Evolutionary conservation across 2,113 vertebrate species (phyloP), one percentile per base, ranked within the genome.

Genomic region (Turdus rufiventris): DNA sequence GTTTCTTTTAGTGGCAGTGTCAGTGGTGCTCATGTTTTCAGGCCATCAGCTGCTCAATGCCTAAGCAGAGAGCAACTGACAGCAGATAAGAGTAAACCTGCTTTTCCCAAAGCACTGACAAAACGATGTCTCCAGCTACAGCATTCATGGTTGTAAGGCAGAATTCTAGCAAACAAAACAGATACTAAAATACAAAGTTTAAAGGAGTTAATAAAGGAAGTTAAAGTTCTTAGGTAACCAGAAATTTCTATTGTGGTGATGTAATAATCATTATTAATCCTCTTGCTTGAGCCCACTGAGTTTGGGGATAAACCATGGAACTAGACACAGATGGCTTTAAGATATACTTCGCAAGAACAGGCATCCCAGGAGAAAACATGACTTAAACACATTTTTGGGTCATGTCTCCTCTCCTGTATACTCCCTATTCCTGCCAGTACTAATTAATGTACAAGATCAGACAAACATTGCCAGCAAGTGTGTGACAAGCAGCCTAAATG

Each of bases 391-490:
- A 87, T 76, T 84, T 66, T 85, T 84, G 57, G 91, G 94, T 96
- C 92, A 91, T n/a, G 56, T 86, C 86, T 84, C 60, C 34, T 84
- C 68, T 96, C 76, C 60, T 81, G 63, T 62, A 92, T 51, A n/a
- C 65, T 95, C 76, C 68, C 89, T 48, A 88, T 62, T 86, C 68
- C 80, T 91, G 86, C 86, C 88, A 93, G n/a, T 92, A 77, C 68
- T 95, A 87, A 95, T 96, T 96, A 89, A 94, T 12, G 84, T 87
- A 74, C 81, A 63, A 89, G 65, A 72, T 71, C 80, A 84, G 53
- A 74, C 48, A 94, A 94, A 92, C 60, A 74, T 53, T 87, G 65
- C 65, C 80, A 81, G 87, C 38, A 40, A 74, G 43, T 50, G 61
- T 90, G 77, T 93, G 93, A 96, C 91, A 91, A 94, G 89, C 47